Evolutionary conservation across 2,888 invertebrate genomes (phyloP).

Genomic region (Eurytoma adleriae): DNA sequence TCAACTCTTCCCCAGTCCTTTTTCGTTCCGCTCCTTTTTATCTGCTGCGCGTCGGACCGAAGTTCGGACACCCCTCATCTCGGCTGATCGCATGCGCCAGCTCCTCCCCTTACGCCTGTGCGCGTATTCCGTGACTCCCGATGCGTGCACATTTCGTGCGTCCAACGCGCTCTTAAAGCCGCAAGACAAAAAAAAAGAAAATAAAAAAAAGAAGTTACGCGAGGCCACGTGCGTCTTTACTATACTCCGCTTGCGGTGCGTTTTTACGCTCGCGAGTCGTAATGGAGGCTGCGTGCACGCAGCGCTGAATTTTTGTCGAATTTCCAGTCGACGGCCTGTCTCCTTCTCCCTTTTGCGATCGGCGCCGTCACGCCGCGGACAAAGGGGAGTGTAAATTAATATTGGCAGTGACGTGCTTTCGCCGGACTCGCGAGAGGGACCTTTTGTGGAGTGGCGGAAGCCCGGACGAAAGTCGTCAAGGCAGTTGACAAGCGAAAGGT

Average conservation of each 20-base stretch:
- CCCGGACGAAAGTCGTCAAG: too few species aligned
- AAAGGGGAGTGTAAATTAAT: slow-evolving; percentile 6
- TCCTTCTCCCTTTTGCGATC: background rate
- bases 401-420: background rate
- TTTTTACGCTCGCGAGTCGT: slow-evolving; percentile 2
- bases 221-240: slow-evolving; percentile 1
- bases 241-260: background rate
- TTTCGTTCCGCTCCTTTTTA: background rate
- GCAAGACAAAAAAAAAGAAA: background rate
- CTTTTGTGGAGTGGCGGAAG: too few species aligned
- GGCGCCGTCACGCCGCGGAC: background rate
- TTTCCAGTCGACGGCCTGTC: background rate
- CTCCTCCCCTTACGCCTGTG: background rate
- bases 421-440: too few species aligned
- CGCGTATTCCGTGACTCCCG: background rate
- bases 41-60: background rate
- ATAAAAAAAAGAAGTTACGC: background rate
- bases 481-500: too few species aligned
- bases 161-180: background rate
- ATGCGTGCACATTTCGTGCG: slow-evolving; percentile 13
- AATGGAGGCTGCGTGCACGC: slow-evolving; percentile 19
- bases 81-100: background rate
- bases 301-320: slow-evolving; percentile 4
- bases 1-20: background rate
- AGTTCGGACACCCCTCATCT: background rate